Base-by-base conservation (phyloP, 92 coral and sea anemone genomes). In the Epizoanthus rinbou region DNA sequence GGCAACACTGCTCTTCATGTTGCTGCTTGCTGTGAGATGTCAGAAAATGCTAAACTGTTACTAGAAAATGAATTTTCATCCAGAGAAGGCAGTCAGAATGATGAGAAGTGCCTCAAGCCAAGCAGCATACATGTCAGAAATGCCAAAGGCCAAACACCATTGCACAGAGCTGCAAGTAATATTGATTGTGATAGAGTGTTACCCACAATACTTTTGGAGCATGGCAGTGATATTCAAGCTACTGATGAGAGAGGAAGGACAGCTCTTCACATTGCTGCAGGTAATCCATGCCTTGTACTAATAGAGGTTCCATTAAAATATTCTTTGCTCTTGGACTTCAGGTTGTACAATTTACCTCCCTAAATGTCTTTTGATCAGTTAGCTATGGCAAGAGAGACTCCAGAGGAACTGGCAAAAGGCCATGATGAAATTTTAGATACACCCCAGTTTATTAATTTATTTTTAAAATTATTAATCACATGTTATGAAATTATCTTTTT, bases 181-280 rank as follows among this genome's bases (percentile, higher is more conserved):
- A 8, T 0, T 0, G 0, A 2, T 62, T 62, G 67, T 62, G 13
- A 62, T 47, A 75, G 68, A 57, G 15, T 11, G 47, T 60, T 78
- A 21, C 14, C 64, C 8, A 9, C 14, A 6, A 39, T 78, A 53
- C 57, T 78, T 59, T 35, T 78, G 14, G 17, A 25, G 21, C 24
- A 9, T 14, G 82, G 82, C 37, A 14, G 57, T 11, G 58, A 78
- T 37, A 39, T 78, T 11, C 57, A 78, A 21, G 71, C 71, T 7
- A 59, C 65, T 39, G 71, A 78, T 45, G 35, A 43, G 35, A 65
- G 64, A 21, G 82, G 71, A 22, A 57, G 43, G 65, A 78, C 82
- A 19, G 59, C 82, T 1, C 71, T 78, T 21, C 82, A 78, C 57
- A 21, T 18, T 78, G 82, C 82, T 60, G 82, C 82, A 60, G 82